These are phyloP conservation scores for Temnothorax curvispinosus DNA, from an alignment of 1,140 invertebrate genomes.

Conservation along the genomic window DNA sequence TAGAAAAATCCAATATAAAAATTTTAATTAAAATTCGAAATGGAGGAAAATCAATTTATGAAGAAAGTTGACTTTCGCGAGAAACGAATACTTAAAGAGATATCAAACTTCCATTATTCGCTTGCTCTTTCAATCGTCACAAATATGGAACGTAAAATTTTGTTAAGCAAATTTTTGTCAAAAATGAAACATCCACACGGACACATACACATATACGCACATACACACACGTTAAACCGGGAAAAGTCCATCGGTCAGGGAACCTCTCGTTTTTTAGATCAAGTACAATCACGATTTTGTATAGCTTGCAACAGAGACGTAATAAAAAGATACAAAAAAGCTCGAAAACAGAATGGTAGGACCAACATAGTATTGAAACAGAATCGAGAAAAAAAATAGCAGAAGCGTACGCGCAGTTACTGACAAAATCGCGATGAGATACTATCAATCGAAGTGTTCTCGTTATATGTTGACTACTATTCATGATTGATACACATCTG, in stretches of 20 bases:
- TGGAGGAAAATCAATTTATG: background rate
- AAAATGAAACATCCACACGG: background rate
- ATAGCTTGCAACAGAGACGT: slow-evolving; percentile 76
- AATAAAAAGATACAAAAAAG: slow-evolving; percentile 68
- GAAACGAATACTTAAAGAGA: background rate
- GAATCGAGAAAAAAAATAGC: slow-evolving; percentile 56
- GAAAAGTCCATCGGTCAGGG: background rate
- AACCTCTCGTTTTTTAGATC: slow-evolving; percentile 5
- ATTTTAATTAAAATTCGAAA: background rate
- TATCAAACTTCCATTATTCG: background rate
- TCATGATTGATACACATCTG: slow-evolving; percentile 42
- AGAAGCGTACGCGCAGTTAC: slow-evolving; percentile 69
- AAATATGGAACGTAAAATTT: slow-evolving; percentile 19
- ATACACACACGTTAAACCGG: background rate
- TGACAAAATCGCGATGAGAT: slow-evolving; percentile 58
- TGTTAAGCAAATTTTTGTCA: background rate
- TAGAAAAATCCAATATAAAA: background rate
- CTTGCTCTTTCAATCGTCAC: background rate
- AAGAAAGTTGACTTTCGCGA: background rate
- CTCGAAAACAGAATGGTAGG: slow-evolving; percentile 63
- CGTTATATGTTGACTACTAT: slow-evolving; percentile 29
- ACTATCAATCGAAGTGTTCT: slow-evolving; percentile 58
- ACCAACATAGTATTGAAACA: slow-evolving; percentile 56
- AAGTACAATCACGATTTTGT: slow-evolving; percentile 40
- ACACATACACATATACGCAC: background rate